Evolutionary conservation across 2,797 vertebrate genomes (phyloP).

Genomic region (Pyrocephalus nanus): DNA sequence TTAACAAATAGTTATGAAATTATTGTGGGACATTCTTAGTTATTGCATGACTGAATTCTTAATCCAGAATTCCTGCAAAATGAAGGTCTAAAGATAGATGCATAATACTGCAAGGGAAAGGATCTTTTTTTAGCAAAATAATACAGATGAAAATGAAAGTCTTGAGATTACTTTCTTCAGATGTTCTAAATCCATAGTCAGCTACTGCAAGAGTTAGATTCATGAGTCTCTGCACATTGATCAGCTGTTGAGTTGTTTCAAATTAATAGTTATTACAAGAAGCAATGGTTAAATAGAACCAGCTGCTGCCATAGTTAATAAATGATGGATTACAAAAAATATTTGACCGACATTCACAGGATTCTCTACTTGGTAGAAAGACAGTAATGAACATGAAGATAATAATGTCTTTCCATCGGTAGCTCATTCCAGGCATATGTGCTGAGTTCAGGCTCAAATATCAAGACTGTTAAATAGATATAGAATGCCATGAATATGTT

Average conservation of each 20-base stretch:
- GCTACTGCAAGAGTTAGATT: not conserved
- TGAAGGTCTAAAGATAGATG: not conserved
- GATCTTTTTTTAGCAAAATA: not conserved
- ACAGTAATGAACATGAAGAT: not conserved
- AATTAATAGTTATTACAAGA: not conserved
- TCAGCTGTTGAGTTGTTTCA: not conserved
- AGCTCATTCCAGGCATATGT: not conserved
- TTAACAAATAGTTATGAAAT: not conserved
- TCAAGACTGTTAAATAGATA: not conserved
- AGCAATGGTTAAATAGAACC: not conserved
- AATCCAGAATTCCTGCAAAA: not conserved
- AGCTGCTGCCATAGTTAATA: not conserved
- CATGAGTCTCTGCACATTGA: not conserved
- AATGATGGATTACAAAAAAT: not conserved
- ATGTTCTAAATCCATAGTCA: not conserved
- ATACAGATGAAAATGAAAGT: not conserved
- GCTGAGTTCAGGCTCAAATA: not conserved
- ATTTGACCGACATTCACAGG: not conserved
- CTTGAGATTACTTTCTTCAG: not conserved
- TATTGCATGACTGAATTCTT: not conserved
- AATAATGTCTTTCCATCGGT: not conserved
- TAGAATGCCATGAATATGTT: not conserved
- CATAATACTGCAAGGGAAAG: not conserved
- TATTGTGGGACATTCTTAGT: not conserved
- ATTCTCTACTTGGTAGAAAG: not conserved